Base-by-base conservation (phyloP, 2,113 vertebrate species). In the Oryzias javanicus region DNA sequence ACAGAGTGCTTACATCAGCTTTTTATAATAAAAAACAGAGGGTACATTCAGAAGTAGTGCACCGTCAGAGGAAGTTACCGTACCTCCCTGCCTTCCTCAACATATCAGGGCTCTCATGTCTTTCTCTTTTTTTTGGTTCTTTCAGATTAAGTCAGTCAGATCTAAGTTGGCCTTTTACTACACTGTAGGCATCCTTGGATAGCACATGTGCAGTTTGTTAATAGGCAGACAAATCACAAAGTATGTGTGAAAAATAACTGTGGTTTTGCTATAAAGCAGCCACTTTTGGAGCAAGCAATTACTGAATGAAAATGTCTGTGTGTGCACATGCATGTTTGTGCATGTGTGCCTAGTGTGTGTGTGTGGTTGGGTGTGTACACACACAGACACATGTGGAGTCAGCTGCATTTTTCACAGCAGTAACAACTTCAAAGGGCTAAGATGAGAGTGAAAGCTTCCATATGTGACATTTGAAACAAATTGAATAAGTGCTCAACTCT, bases 381-480 rank as follows among this genome's bases (percentile, higher is more conserved):
- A 24, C 49, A 45, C 27, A 68, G 70, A 75, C 79, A 76, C 86
- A 85, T 81, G 80, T 88, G 79, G 84, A 86, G 82, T 78, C 73
- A 78, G 83, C 75, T 82, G 84, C 76, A 78, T 90, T 89, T 89
- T 88, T 90, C 82, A 88, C 85, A 87, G 86, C 81, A 85, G 74
- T 50, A 54, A 64, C 35, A 15, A 89, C 88, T 89, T 91, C 88
- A 91, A 92, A 92, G 84, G 60, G 61, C 52, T 72, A 60, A 82
- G 67, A 77, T 72, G 78, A 87, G 79, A 91, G 84, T 81, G 88
- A 92, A 88, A 86, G 86, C 84, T 91, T 92, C 90, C 90, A 91
- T 91, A 91, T 91, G 91, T 89, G 86, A 90, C 90, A 90, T 91
- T 91, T 88, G 82, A 88, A 91, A 91, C 89, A 91, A 92, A 90